Percentiles rank a stretch among this genome's conserved stretches.
Evolutionary conservation across 2,797 vertebrate genomes (phyloP).

Genomic region (Siniperca obscura): DNA sequence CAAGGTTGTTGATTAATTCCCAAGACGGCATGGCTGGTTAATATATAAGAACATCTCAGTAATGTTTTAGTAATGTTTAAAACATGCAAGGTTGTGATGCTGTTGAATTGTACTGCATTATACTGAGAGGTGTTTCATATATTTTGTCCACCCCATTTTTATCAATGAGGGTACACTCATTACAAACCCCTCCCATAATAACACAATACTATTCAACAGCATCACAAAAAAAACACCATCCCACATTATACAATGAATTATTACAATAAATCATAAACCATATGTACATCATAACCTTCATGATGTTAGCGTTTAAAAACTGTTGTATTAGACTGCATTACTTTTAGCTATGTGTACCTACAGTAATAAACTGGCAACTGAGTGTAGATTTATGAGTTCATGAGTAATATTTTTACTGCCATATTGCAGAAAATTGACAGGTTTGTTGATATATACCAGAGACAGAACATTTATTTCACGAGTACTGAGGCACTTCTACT

Average conservation of each 20-base stretch:
- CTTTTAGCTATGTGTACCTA: background rate
- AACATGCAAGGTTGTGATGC: background rate
- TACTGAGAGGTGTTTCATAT: background rate
- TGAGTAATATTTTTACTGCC: background rate
- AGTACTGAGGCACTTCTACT: background rate
- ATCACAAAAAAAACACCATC: background rate
- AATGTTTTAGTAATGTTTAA: background rate
- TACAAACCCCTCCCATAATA: background rate
- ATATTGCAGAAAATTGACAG: background rate
- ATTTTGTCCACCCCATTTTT: background rate
- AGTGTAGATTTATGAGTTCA: background rate
- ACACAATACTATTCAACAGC: background rate
- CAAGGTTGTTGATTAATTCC: background rate
- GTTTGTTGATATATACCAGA: constrained; percentile 16
- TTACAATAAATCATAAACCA: too few species aligned
- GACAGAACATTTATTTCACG: constrained; percentile 18
- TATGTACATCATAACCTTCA: background rate
- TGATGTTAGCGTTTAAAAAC: background rate
- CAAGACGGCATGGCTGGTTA: background rate
- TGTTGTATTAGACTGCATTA: background rate
- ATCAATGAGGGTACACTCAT: background rate
- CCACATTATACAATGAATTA: too few species aligned
- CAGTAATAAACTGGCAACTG: background rate
- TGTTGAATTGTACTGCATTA: background rate
- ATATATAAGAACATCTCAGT: background rate